Base-by-base conservation (phyloP, 1,140 invertebrate species). In the Drosophila jambulina region DNA sequence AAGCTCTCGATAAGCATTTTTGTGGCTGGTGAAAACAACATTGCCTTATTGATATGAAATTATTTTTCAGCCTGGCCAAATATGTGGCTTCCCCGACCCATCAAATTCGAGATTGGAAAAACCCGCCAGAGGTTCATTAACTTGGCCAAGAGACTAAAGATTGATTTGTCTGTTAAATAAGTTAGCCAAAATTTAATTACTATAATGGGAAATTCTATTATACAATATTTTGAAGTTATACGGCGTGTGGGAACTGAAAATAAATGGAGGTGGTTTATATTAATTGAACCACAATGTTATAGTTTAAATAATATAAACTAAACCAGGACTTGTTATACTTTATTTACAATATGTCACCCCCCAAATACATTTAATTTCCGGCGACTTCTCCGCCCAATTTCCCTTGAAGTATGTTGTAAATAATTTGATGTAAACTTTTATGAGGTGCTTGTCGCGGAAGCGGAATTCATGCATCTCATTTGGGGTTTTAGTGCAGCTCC, bases 391-490 rank as follows among this genome's bases (percentile, higher is more conserved):
- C 34, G 25, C 53, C 25, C 34, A 48, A 17, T 58, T 63, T 57
- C 27, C 65, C 42, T 21, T 17, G 45, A 83, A 72, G 80, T 80
- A 53, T 72, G 78, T 67, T 80, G 58, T 74, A 88, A 77, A 88
- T 80, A 80, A 80, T 78, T 83, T 74, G 72, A 65, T 74, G 71
- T 75, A 54, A 63, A 88, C 71, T 70, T 87, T 87, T 87, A 87
- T 75, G 85, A 84, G 75, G 58, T 83, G 83, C 71, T 63, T 65
- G 65, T 21, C 51, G 27, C 29, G 29, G 27, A 34, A 48, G 34
- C 19, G 34, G 43, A 78, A 70, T 70, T 61, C 75, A 56, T 84
- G 84, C 84, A 80, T 87, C 84, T 84, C 84, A 88, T 87, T 87
- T 88, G 57, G 77, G 59, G 72, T 68, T 84, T 69, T 87, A 67